Evolutionary conservation across 2,797 vertebrate species (phyloP).

Genomic region (Spatula clypeata): DNA sequence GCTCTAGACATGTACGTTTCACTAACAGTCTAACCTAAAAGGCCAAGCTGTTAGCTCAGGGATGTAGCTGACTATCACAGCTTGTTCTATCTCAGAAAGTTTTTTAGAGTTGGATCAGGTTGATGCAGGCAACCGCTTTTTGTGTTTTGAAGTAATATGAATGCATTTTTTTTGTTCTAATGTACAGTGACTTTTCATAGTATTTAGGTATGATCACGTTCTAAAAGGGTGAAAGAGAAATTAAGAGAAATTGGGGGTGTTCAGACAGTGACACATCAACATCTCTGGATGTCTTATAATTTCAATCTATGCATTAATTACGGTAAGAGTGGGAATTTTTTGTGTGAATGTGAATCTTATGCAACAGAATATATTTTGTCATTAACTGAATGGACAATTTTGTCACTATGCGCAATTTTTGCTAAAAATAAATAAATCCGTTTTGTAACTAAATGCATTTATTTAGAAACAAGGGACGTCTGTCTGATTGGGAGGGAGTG

Average conservation of each 20-base stretch:
- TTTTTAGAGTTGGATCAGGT: not conserved
- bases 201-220: not conserved
- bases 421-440: slow-evolving; percentile 75
- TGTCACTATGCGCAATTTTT: slow-evolving; percentile 63
- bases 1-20: not conserved
- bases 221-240: not conserved
- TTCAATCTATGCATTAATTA: slow-evolving; percentile 40
- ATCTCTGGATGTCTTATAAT: slow-evolving; percentile 11
- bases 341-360: slow-evolving; percentile 28
- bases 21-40: not conserved
- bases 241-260: not conserved
- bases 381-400: slow-evolving; percentile 62
- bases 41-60: not conserved
- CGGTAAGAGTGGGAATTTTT: not conserved
- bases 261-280: slow-evolving; percentile 17
- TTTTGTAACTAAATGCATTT: slow-evolving; percentile 70
- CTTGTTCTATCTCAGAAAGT: not conserved
- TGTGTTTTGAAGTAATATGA: not conserved
- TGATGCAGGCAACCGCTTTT: not conserved
- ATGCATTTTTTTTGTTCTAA: not conserved
- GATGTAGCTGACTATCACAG: not conserved
- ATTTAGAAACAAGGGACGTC: slow-evolving; percentile 75
- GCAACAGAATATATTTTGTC: slow-evolving; percentile 56
- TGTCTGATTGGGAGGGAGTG: slow-evolving; percentile 70
- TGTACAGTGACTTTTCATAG: not conserved